Base-by-base conservation (phyloP, 1,140 invertebrate species). In the Coptotermes formosanus region DNA sequence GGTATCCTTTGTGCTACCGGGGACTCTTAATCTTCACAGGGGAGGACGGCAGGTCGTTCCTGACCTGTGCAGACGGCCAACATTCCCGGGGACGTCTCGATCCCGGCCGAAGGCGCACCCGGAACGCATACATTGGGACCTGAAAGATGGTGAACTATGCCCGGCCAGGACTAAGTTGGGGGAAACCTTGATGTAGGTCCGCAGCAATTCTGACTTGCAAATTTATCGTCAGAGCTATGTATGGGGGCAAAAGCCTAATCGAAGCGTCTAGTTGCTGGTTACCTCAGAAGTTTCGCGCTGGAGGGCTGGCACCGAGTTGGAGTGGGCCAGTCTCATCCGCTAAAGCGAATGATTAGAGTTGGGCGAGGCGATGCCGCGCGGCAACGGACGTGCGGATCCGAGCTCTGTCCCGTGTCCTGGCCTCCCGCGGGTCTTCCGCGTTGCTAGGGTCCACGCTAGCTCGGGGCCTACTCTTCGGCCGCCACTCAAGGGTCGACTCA, bases 181-280 rank as follows among this genome's bases (percentile, higher is more conserved):
- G 95, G 94, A 96, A 97, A 96, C 95, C 93, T 94, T 96, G 95
- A 93, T 96, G 95, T 95, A 96, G 93, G 95, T 93, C 92, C 94
- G 95, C 92, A 96, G 94, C 95, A 94, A 93, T 96, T 95, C 95
- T 96, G 96, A 96, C 95, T 95, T 96, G 95, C 95, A 96, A 97
- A 96, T 97, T 95, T 95, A 95, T 97, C 95, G 95, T 96, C 94
- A 92, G 94, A 97, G 93, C 93, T 96, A 95, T 93, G 95, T 95
- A 96, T 96, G 96, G 95, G 95, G 95, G 95, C 95, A 95, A 96
- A 97, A 97, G 96, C 96, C 96, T 95, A 96, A 96, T 97, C 95
- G 95, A 96, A 96, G 95, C 94, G 94, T 96, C 95, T 96, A 95
- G 95, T 96, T 96, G 95, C 95, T 96, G 95, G 95, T 96, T 96